Evolutionary conservation across 2,888 invertebrate species (phyloP).

Genomic region (Apodemia duryi): DNA sequence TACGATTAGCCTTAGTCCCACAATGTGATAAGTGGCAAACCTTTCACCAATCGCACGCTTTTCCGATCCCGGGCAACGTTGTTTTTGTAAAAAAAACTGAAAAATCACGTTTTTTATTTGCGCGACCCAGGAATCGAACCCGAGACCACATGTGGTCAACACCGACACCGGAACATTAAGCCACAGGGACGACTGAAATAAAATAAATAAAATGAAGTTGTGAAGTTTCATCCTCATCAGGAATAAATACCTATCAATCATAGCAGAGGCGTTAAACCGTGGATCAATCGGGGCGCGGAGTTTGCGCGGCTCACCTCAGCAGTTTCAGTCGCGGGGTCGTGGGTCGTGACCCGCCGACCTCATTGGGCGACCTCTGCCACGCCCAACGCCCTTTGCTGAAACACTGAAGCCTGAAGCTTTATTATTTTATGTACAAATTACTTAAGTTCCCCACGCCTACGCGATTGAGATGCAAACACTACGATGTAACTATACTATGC

Average conservation of each 20-base stretch:
- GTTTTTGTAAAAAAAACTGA: no score
- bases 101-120: no score
- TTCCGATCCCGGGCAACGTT: no score
- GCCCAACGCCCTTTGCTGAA: conserved; percentile 63
- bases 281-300: conserved; percentile 51
- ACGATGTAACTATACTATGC: no score
- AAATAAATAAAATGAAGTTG: no score
- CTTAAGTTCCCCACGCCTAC: background rate
- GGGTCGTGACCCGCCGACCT: conserved; percentile 61
- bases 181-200: no score
- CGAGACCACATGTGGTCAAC: no score
- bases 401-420: conserved; percentile 23
- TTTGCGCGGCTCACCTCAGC: conserved; percentile 40
- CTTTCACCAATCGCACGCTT: no score
- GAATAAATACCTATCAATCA: conserved; percentile 25
- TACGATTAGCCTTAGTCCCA: no score
- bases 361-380: conserved; percentile 74
- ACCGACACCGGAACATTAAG: no score
- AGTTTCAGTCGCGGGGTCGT: conserved; percentile 51
- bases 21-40: no score
- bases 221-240: background rate
- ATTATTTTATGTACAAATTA: conserved; percentile 1
- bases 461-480: background rate
- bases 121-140: no score
- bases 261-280: conserved; percentile 47